phyloP scores from a whole-genome alignment of 2,888 invertebrate genomes.

The Operophtera brumata region DNA sequence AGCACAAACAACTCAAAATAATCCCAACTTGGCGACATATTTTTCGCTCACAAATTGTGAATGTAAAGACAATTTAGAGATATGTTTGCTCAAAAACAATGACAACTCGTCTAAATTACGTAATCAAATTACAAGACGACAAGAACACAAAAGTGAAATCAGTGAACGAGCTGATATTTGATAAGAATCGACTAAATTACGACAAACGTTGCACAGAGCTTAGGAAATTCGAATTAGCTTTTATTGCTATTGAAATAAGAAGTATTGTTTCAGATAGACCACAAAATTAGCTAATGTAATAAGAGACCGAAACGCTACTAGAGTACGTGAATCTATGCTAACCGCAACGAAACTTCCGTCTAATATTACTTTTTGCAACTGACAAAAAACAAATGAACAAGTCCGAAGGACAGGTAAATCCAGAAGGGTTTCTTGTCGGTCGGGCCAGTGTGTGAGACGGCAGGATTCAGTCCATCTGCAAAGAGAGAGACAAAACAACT shows the following conservation, averaged over 20 bases:
- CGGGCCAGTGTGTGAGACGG: conserved; percentile 48
- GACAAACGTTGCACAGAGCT: conserved; percentile 25
- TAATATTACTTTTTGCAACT: conserved; percentile 19
- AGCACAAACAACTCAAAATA: conserved; percentile 19
- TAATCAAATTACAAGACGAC: conserved; percentile 36
- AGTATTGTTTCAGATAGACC: conserved; percentile 8
- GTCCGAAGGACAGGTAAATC: conserved; percentile 39
- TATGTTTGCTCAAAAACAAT: conserved; percentile 24
- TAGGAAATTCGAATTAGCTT: conserved; percentile 18
- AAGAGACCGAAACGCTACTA: conserved; percentile 26
- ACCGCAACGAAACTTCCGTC: conserved; percentile 30
- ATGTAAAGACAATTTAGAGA: conserved; percentile 23
- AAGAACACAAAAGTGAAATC: conserved; percentile 42
- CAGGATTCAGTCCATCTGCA: conserved; percentile 61
- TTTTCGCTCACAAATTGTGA: conserved; percentile 24
- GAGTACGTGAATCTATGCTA: conserved; percentile 26
- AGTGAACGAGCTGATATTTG: conserved; percentile 40
- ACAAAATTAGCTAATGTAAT: conserved; percentile 22
- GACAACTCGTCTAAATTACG: conserved; percentile 23
- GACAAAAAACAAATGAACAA: conserved; percentile 30
- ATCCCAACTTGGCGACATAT: conserved; percentile 19
- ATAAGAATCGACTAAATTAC: conserved; percentile 42
- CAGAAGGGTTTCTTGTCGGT: conserved; percentile 36
- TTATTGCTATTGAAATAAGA: conserved; percentile 17
- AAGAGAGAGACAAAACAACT: conserved; percentile 72